Evolutionary conservation across 2,888 invertebrate species (phyloP), one percentile per base, ranked within the genome.

Genomic region (Phytoseiulus persimilis): DNA sequence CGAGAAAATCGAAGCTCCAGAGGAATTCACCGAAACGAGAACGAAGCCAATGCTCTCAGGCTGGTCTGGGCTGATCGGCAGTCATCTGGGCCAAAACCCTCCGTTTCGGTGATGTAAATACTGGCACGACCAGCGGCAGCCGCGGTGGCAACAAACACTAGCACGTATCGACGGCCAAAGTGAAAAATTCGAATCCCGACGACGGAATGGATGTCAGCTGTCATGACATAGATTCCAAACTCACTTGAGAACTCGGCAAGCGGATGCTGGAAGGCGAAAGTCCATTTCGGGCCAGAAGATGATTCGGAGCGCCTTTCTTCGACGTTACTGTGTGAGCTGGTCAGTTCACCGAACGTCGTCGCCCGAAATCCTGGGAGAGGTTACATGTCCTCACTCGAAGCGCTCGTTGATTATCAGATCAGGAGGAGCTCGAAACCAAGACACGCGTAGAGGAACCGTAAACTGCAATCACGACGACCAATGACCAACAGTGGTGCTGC

Each of bases 121-220:
- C 91, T 91, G n/a, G 91, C 65, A 33, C 91, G 84, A 31, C 91
- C 91, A 32, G 91, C 91, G 3, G 90, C 87, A 33, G 90, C 90
- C n/a, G 91, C 91, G 3, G 91, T 90, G 83, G 90, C 90, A 89
- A 91, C 91, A 33, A 91, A 91, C 32, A 91, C 91, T 14, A 91
- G 90, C 2, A 90, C 90, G 31, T 91, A 91, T 83, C 90, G 90
- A 90, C 90, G 31, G 90, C 90, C 28, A 91, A 39, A 11, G 91
- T 90, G 39, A 90, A 23, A 65, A 65, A 65, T 14, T 65, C 5
- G 28, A 23, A 65, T 28, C 28, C 65, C 5, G 28, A 65, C 65
- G 1, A 23, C 18, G 18, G 28, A 65, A 28, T 23, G 11, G 65
- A 65, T 65, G 65, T 65, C 65, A 65, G 65, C 65, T 18, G 65